Percentiles rank a stretch among this genome's conserved stretches.
phyloP scores from a whole-genome alignment of 2,797 vertebrate genomes.

The Dermochelys coriacea region DNA sequence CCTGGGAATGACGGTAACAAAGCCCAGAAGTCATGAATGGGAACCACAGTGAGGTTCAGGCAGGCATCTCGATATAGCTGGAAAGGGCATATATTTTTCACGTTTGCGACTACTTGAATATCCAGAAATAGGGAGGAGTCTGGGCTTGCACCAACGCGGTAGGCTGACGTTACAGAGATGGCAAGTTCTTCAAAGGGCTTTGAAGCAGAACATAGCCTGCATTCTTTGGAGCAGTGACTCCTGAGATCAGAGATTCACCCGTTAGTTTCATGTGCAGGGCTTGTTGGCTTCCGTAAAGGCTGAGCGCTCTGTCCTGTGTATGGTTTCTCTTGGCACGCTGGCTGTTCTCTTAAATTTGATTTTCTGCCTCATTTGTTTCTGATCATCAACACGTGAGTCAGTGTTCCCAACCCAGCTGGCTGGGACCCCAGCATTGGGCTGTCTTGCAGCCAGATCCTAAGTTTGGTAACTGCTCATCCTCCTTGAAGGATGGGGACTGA shows the following conservation, averaged over 20 bases:
- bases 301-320: fast-evolving
- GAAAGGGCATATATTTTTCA: background rate
- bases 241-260: background rate
- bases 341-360: background rate
- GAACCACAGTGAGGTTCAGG: background rate
- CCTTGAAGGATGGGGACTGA: background rate
- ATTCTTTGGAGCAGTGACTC: fast-evolving
- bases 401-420: too few relatives aligned
- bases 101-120: background rate
- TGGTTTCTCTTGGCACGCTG: fast-evolving
- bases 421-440: background rate
- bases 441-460: background rate
- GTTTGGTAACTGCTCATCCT: background rate
- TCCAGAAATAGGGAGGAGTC: background rate
- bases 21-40: background rate
- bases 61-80: background rate
- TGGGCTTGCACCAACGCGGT: too few relatives aligned
- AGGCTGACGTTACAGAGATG: background rate
- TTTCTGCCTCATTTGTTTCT: background rate
- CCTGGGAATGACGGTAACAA: fast-evolving
- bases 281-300: fast-evolving
- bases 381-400: fast-evolving
- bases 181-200: background rate
- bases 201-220: fast-evolving
- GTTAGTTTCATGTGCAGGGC: background rate